Conservation (phyloP, 2,797 vertebrate genomes). For the Acrocephalus scirpaceus region DNA sequence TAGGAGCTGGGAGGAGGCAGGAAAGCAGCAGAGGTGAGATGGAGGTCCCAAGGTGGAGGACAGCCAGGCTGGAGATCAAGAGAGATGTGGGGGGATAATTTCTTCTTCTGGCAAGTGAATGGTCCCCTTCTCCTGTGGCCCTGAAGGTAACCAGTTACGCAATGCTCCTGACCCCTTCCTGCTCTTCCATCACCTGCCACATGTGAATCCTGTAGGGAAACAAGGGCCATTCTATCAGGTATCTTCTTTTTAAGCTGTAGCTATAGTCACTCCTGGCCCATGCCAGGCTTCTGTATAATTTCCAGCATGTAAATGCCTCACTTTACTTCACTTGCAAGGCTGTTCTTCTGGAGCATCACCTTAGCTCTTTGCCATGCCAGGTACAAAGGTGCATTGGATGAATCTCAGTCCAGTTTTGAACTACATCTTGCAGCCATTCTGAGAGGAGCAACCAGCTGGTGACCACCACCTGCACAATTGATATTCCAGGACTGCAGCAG, state of each 20-base stretch:
- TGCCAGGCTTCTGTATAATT: not conserved
- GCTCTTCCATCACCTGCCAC: not conserved
- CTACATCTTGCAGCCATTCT: not conserved
- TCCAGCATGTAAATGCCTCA: not conserved
- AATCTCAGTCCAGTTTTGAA: not conserved
- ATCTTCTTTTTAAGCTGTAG: not conserved
- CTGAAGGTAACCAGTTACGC: not conserved
- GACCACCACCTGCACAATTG: fast-evolving
- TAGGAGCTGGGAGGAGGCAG: not conserved
- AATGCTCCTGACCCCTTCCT: not conserved
- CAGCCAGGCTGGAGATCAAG: not conserved
- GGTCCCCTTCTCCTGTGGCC: not conserved
- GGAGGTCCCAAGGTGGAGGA: fast-evolving
- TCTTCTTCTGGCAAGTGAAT: not conserved
- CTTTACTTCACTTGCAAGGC: not conserved
- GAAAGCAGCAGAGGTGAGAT: not conserved
- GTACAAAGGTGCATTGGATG: not conserved
- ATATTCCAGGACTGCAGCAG: not conserved
- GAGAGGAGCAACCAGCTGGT: not conserved
- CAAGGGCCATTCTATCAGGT: not conserved
- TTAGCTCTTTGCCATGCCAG: not conserved
- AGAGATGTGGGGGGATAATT: not conserved
- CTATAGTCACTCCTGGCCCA: not conserved
- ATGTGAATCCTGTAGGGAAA: not conserved
- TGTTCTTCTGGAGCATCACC: not conserved